Base-by-base conservation (phyloP, 2,797 vertebrate genomes). In the Alca torda region DNA sequence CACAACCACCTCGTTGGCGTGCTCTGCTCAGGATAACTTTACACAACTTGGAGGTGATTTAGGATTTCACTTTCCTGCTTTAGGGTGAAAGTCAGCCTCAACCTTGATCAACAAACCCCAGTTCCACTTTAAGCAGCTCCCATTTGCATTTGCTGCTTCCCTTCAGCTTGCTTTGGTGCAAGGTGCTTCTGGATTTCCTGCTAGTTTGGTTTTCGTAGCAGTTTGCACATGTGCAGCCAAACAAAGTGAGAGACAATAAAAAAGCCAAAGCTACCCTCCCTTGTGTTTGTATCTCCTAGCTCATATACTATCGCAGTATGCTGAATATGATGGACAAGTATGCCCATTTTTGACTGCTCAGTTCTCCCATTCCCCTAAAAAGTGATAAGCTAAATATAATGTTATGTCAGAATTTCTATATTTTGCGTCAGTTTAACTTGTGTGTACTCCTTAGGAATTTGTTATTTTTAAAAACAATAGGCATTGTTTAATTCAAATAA, bases 1-100 rank as follows among this genome's bases (percentile, higher is more conserved):
- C 21, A 10, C 4, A 72, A 61, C 7, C 5, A 2, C 17, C 35
- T 30, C 2, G 3, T 10, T 2, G 9, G 61, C 2, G 4, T 0
- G 16, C 6, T 25, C 46, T 61, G 21, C 20, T n/a, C 4, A 1
- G 30, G 7, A 18, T 76, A 43, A 81, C 25, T 46, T 74, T 10
- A 72, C 2, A 16, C 9, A 7, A 11, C 33, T 14, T 25, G 7
- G 84, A 60, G 15, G 46, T 3, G 6, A 72, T 21, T 57, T 10
- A 37, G 35, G 24, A 56, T 70, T 93, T 76, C 13, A 31, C 19
- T 65, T 65, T 16, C 43, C 43, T 33, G 56, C 39, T 30, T 14
- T 39, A 39, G 33, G 17, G 28, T 45, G 10, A 74, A 83, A 84
- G n/a, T 28, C 53, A 75, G 63, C 50, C 45, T 81, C 53, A 45